Base-by-base conservation (phyloP, 2,888 invertebrate species). In the Philereme vetulata region DNA sequence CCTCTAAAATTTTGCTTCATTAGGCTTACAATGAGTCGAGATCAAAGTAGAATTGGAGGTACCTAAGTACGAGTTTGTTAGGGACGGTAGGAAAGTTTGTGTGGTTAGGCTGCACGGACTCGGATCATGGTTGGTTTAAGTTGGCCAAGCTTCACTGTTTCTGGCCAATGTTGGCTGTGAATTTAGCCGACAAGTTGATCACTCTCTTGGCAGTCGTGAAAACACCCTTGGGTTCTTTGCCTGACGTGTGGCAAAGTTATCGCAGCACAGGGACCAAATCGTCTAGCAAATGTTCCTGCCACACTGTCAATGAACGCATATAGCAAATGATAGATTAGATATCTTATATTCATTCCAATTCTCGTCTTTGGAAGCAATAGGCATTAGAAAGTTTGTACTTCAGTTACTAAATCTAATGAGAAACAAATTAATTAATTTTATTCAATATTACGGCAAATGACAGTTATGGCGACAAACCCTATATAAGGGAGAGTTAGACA, bases 31-130 rank as follows among this genome's bases (percentile, higher is more conserved):
- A 73, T 76, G 72, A 72, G 73, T 72, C 50, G 73, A 75, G 75
- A 80, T 82, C 78, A 80, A 81, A 81, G 80, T 64, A 56, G 68
- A 72, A 70, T 72, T 70, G 6, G 64, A 61, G 63, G 56, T 65
- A 34, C n/a, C 32, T 33, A 33, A 35, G 63, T 74, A 64, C 21
- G 21, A 21, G 21, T 66, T 67, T 69, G 67, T 66, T 64, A 51
- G 52, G 62, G 59, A 54, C 56, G 55, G 10, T 38, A 60, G 50
- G 56, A 60, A 69, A 69, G 67, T 70, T 70, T 63, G 58, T 36
- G 64, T 21, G 60, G 63, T 44, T 54, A 46, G 61, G 55, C 60
- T 64, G 63, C 65, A 58, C 45, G 52, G 40, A 59, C 62, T 47
- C 59, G 57, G 62, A 53, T 56, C 53, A 44, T 34, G 51, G 40